Base-by-base conservation (phyloP, 2,888 invertebrate species). In the Acleris literana region DNA sequence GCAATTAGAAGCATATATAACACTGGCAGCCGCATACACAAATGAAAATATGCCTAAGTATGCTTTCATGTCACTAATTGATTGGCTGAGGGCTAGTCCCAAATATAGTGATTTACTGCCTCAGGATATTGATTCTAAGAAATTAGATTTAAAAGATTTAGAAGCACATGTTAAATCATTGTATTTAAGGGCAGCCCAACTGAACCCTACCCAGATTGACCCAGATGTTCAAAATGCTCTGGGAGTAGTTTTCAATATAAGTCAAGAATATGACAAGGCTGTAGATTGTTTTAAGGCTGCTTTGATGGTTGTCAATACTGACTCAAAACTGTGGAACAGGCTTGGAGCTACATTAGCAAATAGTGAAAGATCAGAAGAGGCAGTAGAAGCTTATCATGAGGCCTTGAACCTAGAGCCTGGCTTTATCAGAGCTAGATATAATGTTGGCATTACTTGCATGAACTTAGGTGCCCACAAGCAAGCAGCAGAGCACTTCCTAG, bases 271-370 rank as follows among this genome's bases (percentile, higher is more conserved):
- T 87, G 97, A 98, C 75, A 98, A 99, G 90, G 99, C 99, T 16
- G 97, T 97, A 1, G 99, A 99, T 88, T 99, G 99, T 86, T 99
- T 99, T 84, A 95, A 95, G 77, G 94, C 98, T 49, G 99, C 99
- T 0, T 88, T 99, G 16, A 96, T 96, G 87, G 96, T 96, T 16
- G 94, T 95, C 77, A 96, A 95, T 68, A 85, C 93, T 54, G 98
- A 99, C 94, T 96, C 98, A 6, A 95, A 97, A 79, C 86, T 99
- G 60, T 99, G 99, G 99, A 99, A 99, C 87, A 96, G 98, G 76
- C 93, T 99, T 39, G 99, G 99, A 61, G 99, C 99, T 43, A 98
- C 99, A 54, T 90, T 99, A 76, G 99, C 99, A 16, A 99, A 99
- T 86, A 98, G 99, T 71, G 97, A 97, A 61, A 95, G 96, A 71